Percentiles rank a stretch among this genome's conserved stretches.
phyloP scores from a whole-genome alignment of 23 tunicate species.

The Styela plicata region DNA sequence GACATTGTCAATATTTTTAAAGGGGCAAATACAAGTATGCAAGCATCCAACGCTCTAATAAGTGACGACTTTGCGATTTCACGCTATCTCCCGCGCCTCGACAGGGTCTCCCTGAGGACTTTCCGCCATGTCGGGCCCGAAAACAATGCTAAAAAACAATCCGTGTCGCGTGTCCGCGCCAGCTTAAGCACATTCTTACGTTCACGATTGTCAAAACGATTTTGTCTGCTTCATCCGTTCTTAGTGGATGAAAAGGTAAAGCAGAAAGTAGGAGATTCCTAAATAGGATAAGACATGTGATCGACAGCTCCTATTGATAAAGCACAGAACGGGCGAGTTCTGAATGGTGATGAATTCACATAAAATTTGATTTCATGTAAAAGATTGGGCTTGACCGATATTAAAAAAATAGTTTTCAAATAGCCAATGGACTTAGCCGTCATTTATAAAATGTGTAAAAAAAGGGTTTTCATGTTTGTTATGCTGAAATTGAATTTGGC shows the following conservation, averaged over 20 bases:
- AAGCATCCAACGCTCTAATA: background rate
- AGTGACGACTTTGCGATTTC: background rate
- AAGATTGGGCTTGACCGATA: too few relatives aligned
- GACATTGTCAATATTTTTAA: too few relatives aligned
- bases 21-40: background rate
- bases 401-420: too few relatives aligned
- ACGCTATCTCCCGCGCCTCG: background rate
- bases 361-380: too few relatives aligned
- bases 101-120: background rate
- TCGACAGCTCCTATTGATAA: too few relatives aligned
- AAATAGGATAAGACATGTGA: too few relatives aligned
- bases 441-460: background rate
- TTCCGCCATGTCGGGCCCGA: slow-evolving; percentile 1
- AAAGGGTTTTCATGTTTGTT: background rate
- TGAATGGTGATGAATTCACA: too few relatives aligned
- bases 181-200: background rate
- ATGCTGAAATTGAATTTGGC: background rate
- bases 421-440: too few relatives aligned
- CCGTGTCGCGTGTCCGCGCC: background rate
- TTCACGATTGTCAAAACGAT: background rate
- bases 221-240: background rate
- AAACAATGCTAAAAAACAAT: background rate
- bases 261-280: too few relatives aligned
- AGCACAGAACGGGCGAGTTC: too few relatives aligned
- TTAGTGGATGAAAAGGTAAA: too few relatives aligned